phyloP scores from a whole-genome alignment of 1,140 invertebrate genomes.

The Panagrolaimus sp. region DNA sequence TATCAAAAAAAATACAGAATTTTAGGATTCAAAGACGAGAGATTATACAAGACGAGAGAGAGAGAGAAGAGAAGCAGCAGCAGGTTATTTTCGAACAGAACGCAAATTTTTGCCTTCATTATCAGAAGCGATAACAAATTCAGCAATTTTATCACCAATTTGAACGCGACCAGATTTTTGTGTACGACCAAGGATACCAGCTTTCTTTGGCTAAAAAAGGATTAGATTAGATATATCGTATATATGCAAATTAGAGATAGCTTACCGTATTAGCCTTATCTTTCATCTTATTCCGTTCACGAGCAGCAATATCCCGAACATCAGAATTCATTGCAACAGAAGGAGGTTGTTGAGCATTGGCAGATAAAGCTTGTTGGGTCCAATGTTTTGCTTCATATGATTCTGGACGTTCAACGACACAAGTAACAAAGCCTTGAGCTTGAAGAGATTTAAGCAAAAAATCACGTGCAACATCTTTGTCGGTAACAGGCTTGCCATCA shows the following conservation, averaged over 20 bases:
- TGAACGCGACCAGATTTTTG: slow-evolving; percentile 17
- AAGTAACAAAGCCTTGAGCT: slow-evolving; percentile 28
- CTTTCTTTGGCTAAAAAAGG: slow-evolving; percentile 3
- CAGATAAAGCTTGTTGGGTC: slow-evolving; percentile 25
- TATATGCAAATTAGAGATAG: not conserved
- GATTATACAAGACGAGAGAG: no score
- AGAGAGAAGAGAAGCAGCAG: no score
- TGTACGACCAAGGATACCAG: slow-evolving; percentile 23
- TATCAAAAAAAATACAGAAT: no score
- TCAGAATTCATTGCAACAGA: slow-evolving; percentile 45
- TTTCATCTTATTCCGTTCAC: slow-evolving; percentile 30
- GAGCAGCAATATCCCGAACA: slow-evolving; percentile 41
- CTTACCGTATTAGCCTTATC: not conserved
- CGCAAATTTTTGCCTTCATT: slow-evolving; percentile 40
- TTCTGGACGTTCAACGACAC: slow-evolving; percentile 47
- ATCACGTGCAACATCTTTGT: slow-evolving; percentile 52
- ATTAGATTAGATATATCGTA: not conserved
- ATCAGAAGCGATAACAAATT: slow-evolving; percentile 43
- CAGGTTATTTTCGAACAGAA: slow-evolving; percentile 29
- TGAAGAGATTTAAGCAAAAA: slow-evolving; percentile 45
- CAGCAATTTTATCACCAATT: slow-evolving; percentile 31
- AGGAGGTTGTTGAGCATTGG: slow-evolving; percentile 32
- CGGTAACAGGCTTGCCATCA: slow-evolving; percentile 45
- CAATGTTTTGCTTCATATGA: slow-evolving; percentile 48
- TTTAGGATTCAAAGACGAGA: no score